phyloP scores from a whole-genome alignment of 2,113 vertebrate genomes.

The Orthonyx spaldingii region DNA sequence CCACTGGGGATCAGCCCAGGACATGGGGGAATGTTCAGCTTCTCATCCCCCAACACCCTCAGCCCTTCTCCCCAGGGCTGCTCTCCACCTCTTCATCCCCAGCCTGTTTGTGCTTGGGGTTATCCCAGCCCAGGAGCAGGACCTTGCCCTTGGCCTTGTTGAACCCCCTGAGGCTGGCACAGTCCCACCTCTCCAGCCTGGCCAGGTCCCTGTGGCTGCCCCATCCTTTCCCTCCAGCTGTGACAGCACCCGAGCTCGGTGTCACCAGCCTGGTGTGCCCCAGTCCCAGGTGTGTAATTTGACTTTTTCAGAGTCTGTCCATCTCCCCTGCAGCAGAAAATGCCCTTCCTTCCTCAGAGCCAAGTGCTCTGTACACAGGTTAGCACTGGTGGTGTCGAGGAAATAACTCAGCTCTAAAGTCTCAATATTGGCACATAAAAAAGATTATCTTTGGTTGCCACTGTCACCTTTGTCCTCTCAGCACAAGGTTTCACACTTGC shows the following conservation, averaged over 20 bases:
- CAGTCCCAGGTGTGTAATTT: background rate
- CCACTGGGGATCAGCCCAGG: background rate
- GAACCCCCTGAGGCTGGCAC: background rate
- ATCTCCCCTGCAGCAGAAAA: background rate
- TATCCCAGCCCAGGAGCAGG: background rate
- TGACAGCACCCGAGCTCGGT: background rate
- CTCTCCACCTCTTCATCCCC: background rate
- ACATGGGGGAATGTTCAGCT: background rate
- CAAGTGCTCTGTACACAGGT: background rate
- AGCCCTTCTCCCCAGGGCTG: background rate
- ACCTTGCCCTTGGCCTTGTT: background rate
- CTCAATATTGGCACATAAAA: accelerated
- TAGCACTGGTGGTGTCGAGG: accelerated
- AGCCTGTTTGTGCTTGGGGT: background rate
- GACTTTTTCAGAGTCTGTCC: background rate
- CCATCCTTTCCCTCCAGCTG: background rate
- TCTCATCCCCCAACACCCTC: background rate
- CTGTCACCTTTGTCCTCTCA: background rate
- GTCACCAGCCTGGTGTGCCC: background rate
- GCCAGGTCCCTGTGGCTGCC: background rate
- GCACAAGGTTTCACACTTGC: background rate
- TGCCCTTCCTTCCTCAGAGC: background rate
- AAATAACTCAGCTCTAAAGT: background rate
- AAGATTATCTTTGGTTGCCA: background rate
- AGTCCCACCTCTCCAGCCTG: background rate